Conservation (phyloP, 2,888 invertebrate species). For the Drosophila tanythrix region DNA sequence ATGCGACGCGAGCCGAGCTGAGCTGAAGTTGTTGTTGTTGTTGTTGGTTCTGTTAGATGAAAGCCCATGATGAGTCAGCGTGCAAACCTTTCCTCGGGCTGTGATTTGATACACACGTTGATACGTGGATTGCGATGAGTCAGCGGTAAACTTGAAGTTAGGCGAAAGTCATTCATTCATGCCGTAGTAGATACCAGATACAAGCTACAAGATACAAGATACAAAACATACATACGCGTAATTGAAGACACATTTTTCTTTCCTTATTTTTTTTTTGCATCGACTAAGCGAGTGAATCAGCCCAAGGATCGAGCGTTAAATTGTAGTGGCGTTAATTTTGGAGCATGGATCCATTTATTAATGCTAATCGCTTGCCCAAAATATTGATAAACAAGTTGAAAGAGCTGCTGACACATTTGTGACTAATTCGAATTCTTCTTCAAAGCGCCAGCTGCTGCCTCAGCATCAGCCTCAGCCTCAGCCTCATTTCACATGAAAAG, state of each 20-base stretch:
- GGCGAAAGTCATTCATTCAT: constrained; percentile 71
- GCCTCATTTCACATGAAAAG: constrained; percentile 47
- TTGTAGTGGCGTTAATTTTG: constrained; percentile 2
- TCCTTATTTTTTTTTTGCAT: not conserved
- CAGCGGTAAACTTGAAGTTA: constrained; percentile 56
- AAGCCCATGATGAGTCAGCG: constrained; percentile 51
- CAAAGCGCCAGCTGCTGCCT: constrained; percentile 44
- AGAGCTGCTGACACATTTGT: constrained; percentile 57
- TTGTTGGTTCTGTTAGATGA: constrained; percentile 44
- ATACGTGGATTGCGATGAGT: constrained; percentile 31
- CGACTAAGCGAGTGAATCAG: constrained; percentile 34
- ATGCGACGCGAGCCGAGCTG: constrained; percentile 12
- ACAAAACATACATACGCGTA: constrained; percentile 31
- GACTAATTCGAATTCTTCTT: constrained; percentile 49
- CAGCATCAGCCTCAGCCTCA: constrained; percentile 4
- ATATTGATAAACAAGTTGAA: constrained; percentile 24
- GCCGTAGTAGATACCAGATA: constrained; percentile 30
- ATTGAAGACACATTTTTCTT: constrained; percentile 43
- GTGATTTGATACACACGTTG: constrained; percentile 30
- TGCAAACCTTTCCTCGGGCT: constrained; percentile 49
- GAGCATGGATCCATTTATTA: constrained; percentile 41
- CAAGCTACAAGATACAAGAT: constrained; percentile 19
- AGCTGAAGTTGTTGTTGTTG: not conserved
- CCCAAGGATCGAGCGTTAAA: constrained; percentile 6
- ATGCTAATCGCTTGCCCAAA: constrained; percentile 47